Evolutionary conservation across 2,888 invertebrate species (phyloP), one percentile per base, ranked within the genome.

Genomic region (Athrips mouffetella): DNA sequence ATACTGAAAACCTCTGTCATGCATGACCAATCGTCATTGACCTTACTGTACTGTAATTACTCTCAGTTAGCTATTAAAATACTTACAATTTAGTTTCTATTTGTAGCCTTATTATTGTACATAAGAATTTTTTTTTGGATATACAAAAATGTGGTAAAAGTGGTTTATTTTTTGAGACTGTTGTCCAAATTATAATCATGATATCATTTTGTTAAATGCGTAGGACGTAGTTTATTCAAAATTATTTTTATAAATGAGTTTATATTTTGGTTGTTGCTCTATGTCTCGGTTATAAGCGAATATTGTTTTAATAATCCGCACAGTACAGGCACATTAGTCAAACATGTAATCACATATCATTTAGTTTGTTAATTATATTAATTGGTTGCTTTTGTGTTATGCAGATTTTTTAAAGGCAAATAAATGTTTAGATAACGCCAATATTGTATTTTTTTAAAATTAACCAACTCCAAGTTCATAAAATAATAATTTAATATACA

Each of bases 381-480:
- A 76, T 79, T 76, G 79, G 79, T 83, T 83, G 85, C 84, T 84
- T n/a, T 85, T 78, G 80, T 84, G 81, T 84, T 85, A 70, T 77
- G 73, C 73, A 75, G 70, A 77, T 77, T 82, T 73, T 76, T 74
- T 70, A 63, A 70, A 60, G 70, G 67, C 71, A 87, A n/a, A 82
- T 85, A 86, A 85, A 87, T 82, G 81, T 82, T 83, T 80, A 67
- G 65, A 72, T 71, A 68, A 70, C 61, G n/a, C 20, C 11, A 10
- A 37, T 11, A 27, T 8, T 37, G 21, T 11, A n/a, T n/a, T 37
- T 21, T 37, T 11, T n/a, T 11, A 2, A 1, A 21, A 3, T 37
- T 2, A 20, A 20, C 8, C 33, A 33, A 33, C 13, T 11, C 30
- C n/a, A 29, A 29, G n/a, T n/a, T n/a, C n/a, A 23, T 23, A 23